Evolutionary conservation across 2,888 invertebrate species (phyloP), one percentile per base, ranked within the genome.

Genomic region (Celastrina argiolus): DNA sequence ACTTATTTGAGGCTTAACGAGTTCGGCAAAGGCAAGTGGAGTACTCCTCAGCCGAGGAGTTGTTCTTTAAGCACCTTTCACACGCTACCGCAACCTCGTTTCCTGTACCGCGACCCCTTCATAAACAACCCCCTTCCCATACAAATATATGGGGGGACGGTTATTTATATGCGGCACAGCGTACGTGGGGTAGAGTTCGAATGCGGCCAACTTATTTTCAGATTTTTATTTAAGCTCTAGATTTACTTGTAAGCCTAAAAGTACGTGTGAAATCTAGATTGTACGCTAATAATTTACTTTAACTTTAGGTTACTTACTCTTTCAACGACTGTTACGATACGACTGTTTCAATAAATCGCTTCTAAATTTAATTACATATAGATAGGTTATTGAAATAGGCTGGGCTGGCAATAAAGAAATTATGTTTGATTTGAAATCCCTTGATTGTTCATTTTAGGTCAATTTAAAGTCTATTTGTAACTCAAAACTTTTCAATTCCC

Each of bases 21-120:
- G 51, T 51, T 22, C 51, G 12, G 51, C 51, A 51, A 51, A 51
- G 51, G 51, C 51, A 12, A 51, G 22, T 51, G 51, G 51, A 51
- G 51, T 22, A 51, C 22, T 51, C 22, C 51, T 51, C 51, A 18
- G 51, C 22, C 22, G 14, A 26, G 45, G 18, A 45, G 45, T 45
- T 45, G 8, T 51, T 41, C 2, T 41, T 45, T 51, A 26, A 51
- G 51, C 51, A 51, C 51, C 51, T 51, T 51, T 18, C 51, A 26
- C 12, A 51, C 22, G 51, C 18, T 18, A 18, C 22, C 51, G 26
- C 51, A 22, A 51, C 22, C 51, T 22, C 51, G 51, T 51, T 51
- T 51, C 51, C 51, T 22, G 22, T 51, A 22, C 31, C 7, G 31
- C 4, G 31, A 5, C 51, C 51, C 51, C 51, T 51, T 18, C 22